A percentile compares a stretch with the other conserved stretches of the same genome.
Conservation (phyloP, 2,797 vertebrate species). For the Triplophysa yarkandensis region DNA sequence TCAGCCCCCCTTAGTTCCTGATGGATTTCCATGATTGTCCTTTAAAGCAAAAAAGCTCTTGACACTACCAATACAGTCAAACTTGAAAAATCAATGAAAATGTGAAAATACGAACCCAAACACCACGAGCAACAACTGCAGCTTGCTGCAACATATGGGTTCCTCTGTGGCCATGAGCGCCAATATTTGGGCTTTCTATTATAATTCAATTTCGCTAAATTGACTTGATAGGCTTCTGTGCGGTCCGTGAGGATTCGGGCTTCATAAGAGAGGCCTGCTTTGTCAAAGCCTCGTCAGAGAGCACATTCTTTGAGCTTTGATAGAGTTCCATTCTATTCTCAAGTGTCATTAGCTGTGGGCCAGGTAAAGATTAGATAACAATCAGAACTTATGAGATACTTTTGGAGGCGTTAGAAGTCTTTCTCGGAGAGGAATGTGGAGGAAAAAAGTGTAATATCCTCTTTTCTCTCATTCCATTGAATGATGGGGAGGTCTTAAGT, state of each 20-base stretch:
- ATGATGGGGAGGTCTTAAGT: slow-evolving; percentile 38
- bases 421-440: slow-evolving; percentile 31
- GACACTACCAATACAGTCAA: background rate
- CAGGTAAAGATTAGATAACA: slow-evolving; percentile 84
- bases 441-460: slow-evolving; percentile 66
- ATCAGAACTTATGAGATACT: slow-evolving; percentile 78
- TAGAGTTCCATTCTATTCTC: slow-evolving; percentile 77
- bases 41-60: background rate
- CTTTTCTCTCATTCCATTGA: slow-evolving; percentile 54
- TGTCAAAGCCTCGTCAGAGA: slow-evolving; percentile 71
- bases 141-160: slow-evolving; percentile 59
- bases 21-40: too few species aligned
- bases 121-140: slow-evolving; percentile 46
- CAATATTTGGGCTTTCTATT: slow-evolving; percentile 62
- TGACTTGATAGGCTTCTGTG: slow-evolving; percentile 66
- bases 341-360: slow-evolving; percentile 80
- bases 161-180: slow-evolving; percentile 53
- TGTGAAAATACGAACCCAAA: background rate
- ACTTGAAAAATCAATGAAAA: background rate
- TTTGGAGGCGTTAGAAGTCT: slow-evolving; percentile 72
- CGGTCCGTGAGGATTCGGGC: slow-evolving; percentile 64
- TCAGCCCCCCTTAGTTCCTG: too few species aligned
- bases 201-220: slow-evolving; percentile 69
- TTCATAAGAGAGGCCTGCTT: slow-evolving; percentile 66
- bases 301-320: slow-evolving; percentile 74